phyloP scores from a whole-genome alignment of 2,888 invertebrate species.

The Meganola albula region DNA sequence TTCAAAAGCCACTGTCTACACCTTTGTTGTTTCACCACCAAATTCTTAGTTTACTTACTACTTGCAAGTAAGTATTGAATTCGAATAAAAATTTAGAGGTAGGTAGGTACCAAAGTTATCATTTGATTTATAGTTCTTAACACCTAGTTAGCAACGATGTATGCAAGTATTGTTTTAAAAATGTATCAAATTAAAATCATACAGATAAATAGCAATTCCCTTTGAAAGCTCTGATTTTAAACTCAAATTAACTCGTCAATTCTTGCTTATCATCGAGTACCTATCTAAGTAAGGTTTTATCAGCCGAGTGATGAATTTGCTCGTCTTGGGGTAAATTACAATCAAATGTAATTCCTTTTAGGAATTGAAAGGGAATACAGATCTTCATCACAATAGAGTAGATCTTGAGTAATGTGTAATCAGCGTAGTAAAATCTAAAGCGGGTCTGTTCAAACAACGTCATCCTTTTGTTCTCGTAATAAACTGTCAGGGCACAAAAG shows the following conservation, averaged over 20 bases:
- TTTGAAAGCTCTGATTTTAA: no score
- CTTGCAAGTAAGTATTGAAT: no score
- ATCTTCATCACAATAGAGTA: conserved; percentile 53
- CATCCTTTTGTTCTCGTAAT: conserved; percentile 67
- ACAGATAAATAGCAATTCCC: no score
- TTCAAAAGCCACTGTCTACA: no score
- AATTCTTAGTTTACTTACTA: no score
- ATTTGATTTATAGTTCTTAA: no score
- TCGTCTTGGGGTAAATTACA: conserved; percentile 45
- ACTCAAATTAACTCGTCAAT: conserved; percentile 28
- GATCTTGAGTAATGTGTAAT: conserved; percentile 62
- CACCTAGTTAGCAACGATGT: no score
- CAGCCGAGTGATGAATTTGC: conserved; percentile 38
- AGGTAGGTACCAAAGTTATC: no score
- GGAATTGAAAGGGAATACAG: conserved; percentile 49
- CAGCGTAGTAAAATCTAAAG: conserved; percentile 61
- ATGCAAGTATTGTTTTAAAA: no score
- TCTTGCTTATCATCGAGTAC: conserved; percentile 22
- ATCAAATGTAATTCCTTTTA: conserved; percentile 51
- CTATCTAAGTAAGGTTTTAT: conserved; percentile 32
- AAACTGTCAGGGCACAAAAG: conserved; percentile 67
- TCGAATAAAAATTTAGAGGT: no score
- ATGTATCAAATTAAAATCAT: no score
- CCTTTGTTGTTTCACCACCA: no score
- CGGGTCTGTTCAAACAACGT: conserved; percentile 58